Percentiles rank a stretch among this genome's conserved stretches.
phyloP scores from a whole-genome alignment of 2,888 invertebrate genomes.

The Doris montereyensis region DNA sequence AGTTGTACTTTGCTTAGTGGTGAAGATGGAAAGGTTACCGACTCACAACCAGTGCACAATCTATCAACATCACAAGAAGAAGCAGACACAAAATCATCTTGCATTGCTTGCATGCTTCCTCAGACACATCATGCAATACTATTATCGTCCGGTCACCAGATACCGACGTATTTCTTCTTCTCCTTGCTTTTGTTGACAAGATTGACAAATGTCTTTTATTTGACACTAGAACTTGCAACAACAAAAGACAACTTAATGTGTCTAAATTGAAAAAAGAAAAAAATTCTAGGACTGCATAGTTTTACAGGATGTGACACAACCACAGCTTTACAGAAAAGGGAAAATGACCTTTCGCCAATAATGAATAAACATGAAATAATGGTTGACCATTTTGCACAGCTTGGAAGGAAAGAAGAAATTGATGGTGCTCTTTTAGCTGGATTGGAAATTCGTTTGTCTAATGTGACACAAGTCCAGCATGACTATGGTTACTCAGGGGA shows the following conservation, averaged over 20 bases:
- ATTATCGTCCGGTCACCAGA: background rate
- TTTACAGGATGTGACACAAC: background rate
- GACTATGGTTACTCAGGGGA: background rate
- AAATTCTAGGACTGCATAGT: background rate
- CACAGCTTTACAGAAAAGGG: background rate
- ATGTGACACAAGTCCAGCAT: background rate
- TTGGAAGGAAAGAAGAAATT: no score
- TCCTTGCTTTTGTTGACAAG: no score
- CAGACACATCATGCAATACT: background rate
- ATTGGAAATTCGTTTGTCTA: no score
- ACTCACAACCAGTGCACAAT: background rate
- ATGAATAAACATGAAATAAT: no score
- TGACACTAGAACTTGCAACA: background rate
- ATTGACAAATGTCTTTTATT: background rate
- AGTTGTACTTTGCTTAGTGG: no score
- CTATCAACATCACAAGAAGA: background rate
- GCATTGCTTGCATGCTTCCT: background rate
- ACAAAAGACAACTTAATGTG: background rate
- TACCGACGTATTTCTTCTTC: no score
- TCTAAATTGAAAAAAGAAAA: background rate
- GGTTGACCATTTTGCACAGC: no score
- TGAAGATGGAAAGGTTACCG: no score
- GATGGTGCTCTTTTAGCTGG: no score
- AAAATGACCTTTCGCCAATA: background rate
- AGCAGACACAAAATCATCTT: background rate